Evolutionary conservation across 1,140 invertebrate genomes (phyloP).

Genomic region (Harpegnathos saltator): DNA sequence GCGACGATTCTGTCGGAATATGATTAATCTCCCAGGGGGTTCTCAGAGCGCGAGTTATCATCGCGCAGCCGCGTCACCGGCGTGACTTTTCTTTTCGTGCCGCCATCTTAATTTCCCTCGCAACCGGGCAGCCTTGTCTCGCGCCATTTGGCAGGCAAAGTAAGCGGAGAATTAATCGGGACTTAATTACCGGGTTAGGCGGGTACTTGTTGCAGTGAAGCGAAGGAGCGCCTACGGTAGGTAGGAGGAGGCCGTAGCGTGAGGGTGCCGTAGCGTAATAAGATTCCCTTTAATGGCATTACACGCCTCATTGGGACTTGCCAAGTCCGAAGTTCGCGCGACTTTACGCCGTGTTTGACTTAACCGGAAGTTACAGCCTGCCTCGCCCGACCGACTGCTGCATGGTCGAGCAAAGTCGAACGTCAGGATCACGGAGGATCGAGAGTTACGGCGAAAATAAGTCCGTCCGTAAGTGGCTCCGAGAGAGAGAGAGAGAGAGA

Average conservation of each 20-base stretch:
- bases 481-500: too few species aligned
- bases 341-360: constrained; percentile 84
- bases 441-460: constrained; percentile 59
- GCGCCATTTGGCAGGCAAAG: constrained; percentile 78
- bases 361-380: constrained; percentile 82
- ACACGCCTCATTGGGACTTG: constrained; percentile 86
- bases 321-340: constrained; percentile 82
- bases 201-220: constrained; percentile 83
- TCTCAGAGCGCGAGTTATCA: constrained; percentile 14
- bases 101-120: constrained; percentile 70
- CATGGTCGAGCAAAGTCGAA: constrained; percentile 68
- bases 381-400: constrained; percentile 72
- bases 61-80: not conserved
- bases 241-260: constrained; percentile 73
- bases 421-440: constrained; percentile 57
- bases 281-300: constrained; percentile 86
- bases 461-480: constrained; percentile 18
- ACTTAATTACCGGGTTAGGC: constrained; percentile 81
- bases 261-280: constrained; percentile 82
- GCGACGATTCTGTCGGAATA: constrained; percentile 34
- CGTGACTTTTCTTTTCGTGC: constrained; percentile 48
- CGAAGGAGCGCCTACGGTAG: constrained; percentile 67
- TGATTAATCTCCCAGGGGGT: constrained; percentile 42
- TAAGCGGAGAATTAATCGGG: constrained; percentile 82
- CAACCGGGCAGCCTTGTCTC: constrained; percentile 55